A percentile compares a stretch with the other conserved stretches of the same genome.
These are phyloP conservation scores for Lates calcarifer DNA, from an alignment of 2,113 vertebrate species.

Conservation along the genomic window DNA sequence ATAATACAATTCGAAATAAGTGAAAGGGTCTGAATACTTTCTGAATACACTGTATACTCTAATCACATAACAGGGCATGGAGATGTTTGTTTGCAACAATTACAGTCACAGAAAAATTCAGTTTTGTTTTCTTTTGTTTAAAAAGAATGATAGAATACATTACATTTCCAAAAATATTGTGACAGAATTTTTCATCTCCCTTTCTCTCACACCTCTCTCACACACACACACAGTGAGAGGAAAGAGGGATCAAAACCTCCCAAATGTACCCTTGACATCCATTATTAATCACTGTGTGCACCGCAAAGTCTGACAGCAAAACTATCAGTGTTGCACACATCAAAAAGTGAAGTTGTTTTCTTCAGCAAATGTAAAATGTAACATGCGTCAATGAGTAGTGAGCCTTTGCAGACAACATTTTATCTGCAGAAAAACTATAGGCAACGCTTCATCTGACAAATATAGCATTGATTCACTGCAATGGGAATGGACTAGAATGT, in stretches of 20 bases:
- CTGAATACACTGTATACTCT: too few relatives aligned
- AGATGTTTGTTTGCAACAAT: constrained; percentile 27
- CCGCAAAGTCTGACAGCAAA: constrained; percentile 61
- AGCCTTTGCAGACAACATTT: constrained; percentile 31
- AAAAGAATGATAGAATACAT: background rate
- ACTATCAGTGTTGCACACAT: constrained; percentile 46
- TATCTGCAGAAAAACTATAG: constrained; percentile 4
- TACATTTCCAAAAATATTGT: background rate
- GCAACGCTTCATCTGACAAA: constrained; percentile 25
- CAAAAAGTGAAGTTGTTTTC: constrained; percentile 47
- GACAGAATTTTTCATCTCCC: constrained; percentile 1
- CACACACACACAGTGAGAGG: background rate
- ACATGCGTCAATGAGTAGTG: constrained; percentile 31
- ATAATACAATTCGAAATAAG: background rate
- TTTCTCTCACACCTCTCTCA: background rate
- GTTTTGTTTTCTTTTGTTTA: background rate
- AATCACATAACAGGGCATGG: background rate
- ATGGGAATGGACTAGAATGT: background rate
- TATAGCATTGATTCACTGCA: background rate
- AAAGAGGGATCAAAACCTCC: constrained; percentile 29
- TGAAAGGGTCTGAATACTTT: too few relatives aligned
- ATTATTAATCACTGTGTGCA: constrained; percentile 61
- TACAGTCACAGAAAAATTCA: constrained; percentile 36
- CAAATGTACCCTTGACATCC: constrained; percentile 24
- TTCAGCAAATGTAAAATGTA: constrained; percentile 33